These are phyloP conservation scores for Hylomyscus alleni DNA, from an alignment of 2,797 vertebrate genomes.

Conservation along the genomic window DNA sequence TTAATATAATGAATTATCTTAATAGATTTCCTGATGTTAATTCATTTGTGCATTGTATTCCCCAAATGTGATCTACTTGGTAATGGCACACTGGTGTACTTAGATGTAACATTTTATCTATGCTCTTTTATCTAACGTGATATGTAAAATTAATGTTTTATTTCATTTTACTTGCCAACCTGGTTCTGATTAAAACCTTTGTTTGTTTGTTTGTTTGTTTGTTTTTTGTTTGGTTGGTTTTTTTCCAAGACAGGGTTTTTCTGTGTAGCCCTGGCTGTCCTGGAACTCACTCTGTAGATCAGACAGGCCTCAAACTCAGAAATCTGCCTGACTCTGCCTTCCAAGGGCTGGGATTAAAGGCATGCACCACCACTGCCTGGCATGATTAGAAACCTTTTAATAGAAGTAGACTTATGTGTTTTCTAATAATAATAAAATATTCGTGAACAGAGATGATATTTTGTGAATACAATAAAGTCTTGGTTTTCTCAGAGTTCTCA, in stretches of 20 bases:
- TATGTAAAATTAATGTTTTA: constrained; percentile 58
- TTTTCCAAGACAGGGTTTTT: too few relatives aligned
- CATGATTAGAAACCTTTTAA: constrained; percentile 46
- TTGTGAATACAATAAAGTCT: not conserved
- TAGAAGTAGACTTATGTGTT: constrained; percentile 42
- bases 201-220: not conserved
- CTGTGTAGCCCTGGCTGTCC: too few relatives aligned
- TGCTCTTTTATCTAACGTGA: constrained; percentile 32
- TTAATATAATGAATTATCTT: constrained; percentile 73
- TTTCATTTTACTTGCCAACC: constrained; percentile 60
- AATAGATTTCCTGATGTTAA: constrained; percentile 75
- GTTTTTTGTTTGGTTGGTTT: too few relatives aligned
- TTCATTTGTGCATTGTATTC: constrained; percentile 49
- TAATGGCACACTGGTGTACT: constrained; percentile 51
- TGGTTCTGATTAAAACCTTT: constrained; percentile 52
- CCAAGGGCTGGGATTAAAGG: too few relatives aligned
- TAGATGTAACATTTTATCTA: constrained; percentile 69
- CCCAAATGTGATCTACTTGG: constrained; percentile 27
- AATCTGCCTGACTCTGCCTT: too few relatives aligned
- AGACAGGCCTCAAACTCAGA: too few relatives aligned
- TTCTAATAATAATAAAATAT: constrained; percentile 53
- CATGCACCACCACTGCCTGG: too few relatives aligned
- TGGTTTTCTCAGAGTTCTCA: not conserved
- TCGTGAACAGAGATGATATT: not conserved
- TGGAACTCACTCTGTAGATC: too few relatives aligned